Conservation (phyloP, 2,113 vertebrate species). For the Tupaia chinensis region DNA sequence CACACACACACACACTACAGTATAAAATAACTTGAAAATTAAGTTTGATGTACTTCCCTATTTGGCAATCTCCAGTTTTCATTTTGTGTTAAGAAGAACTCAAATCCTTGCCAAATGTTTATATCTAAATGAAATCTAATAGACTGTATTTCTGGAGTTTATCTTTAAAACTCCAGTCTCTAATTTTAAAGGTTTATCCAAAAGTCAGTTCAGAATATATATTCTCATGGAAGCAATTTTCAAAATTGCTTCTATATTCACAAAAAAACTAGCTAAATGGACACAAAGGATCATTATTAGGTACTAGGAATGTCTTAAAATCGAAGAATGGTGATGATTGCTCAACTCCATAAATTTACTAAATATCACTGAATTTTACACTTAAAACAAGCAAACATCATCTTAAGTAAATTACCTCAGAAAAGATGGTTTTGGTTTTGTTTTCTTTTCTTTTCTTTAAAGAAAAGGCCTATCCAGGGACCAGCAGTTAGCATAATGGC, state of each 20-base stretch:
- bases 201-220: neutral
- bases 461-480: neutral
- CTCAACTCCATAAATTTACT: neutral
- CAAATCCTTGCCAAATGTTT: neutral
- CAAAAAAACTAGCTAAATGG: neutral
- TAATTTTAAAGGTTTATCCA: neutral
- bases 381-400: neutral
- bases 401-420: neutral
- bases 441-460: neutral
- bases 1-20: neutral
- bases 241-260: constrained; percentile 13
- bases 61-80: neutral
- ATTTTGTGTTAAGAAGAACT: neutral
- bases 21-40: neutral
- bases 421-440: neutral
- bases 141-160: neutral
- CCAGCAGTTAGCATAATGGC: too few species aligned
- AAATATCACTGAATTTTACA: neutral
- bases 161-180: neutral
- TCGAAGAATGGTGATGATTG: neutral
- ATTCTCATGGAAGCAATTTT: neutral
- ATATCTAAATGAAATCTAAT: constrained; percentile 14
- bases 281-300: neutral
- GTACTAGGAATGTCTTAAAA: neutral
- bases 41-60: neutral